A percentile compares a stretch with the other conserved stretches of the same genome.
Conservation (phyloP, 1,140 invertebrate genomes). For the Drosophila ironensis region DNA sequence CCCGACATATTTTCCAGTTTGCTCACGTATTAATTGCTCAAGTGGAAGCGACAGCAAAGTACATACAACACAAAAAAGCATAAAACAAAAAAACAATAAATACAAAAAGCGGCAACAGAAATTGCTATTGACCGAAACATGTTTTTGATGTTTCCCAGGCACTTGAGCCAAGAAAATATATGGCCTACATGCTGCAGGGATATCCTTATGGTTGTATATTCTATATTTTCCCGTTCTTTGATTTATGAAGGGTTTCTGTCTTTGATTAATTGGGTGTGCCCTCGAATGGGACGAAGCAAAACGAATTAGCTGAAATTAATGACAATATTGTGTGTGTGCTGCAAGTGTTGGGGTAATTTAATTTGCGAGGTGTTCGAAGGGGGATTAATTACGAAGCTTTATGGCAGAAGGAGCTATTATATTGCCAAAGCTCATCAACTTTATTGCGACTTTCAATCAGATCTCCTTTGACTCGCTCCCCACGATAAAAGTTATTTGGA, state of each 20-base stretch:
- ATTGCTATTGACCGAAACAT: slow-evolving; percentile 68
- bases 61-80: slow-evolving; percentile 32
- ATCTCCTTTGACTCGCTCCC: not conserved
- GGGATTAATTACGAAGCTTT: not conserved
- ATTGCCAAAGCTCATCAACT: not conserved
- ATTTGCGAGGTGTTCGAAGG: slow-evolving; percentile 3
- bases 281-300: not conserved
- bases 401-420: not conserved
- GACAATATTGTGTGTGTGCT: slow-evolving; percentile 9
- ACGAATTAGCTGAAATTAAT: slow-evolving; percentile 30
- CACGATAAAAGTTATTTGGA: not conserved
- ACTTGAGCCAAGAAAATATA: slow-evolving; percentile 26
- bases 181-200: slow-evolving; percentile 7
- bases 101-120: slow-evolving; percentile 3
- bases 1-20: slow-evolving; percentile 70
- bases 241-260: slow-evolving; percentile 46
- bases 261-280: slow-evolving; percentile 15
- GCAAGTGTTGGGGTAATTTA: slow-evolving; percentile 15
- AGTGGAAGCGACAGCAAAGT: slow-evolving; percentile 66
- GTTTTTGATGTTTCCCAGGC: slow-evolving; percentile 63
- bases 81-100: slow-evolving; percentile 10
- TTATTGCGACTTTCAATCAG: not conserved
- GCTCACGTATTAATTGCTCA: slow-evolving; percentile 78
- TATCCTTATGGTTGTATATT: slow-evolving; percentile 42
- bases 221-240: slow-evolving; percentile 21